Conservation (phyloP, 2,888 invertebrate genomes). For the Scaptodrosophila latifasciaeformis region DNA sequence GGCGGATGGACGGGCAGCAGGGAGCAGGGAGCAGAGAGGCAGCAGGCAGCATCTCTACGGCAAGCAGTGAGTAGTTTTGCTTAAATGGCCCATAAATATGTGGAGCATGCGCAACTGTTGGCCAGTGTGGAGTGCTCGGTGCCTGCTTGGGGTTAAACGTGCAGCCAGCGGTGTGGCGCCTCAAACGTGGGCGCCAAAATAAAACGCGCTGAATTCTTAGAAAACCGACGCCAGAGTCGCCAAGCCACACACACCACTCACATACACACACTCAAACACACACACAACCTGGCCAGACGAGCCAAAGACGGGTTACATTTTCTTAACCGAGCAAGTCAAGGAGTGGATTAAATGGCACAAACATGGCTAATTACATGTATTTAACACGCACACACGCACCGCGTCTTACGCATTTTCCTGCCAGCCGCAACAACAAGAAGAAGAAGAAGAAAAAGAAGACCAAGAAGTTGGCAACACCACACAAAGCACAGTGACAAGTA, state of each 20-base stretch:
- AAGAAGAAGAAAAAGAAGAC: conserved; percentile 8
- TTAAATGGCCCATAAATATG: conserved; percentile 67
- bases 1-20: no score
- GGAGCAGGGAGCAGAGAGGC: no score
- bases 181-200: conserved; percentile 68
- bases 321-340: conserved; percentile 7
- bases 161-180: conserved; percentile 59
- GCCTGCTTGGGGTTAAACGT: conserved; percentile 62
- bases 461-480: conserved; percentile 50
- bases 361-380: conserved; percentile 69
- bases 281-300: no score
- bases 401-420: neutral
- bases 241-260: no score
- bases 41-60: conserved; percentile 2
- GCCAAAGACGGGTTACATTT: conserved; percentile 27
- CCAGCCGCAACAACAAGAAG: no score
- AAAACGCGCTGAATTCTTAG: conserved; percentile 65
- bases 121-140: conserved; percentile 5
- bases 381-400: conserved; percentile 48
- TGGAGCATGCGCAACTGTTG: conserved; percentile 54
- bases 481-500: conserved; percentile 52
- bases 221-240: conserved; percentile 48
- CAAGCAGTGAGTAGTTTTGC: no score
- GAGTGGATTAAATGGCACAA: conserved; percentile 67
- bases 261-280: no score